Base-by-base conservation (phyloP, 2,888 invertebrate genomes). In the Lasioglossum zephyrum region DNA sequence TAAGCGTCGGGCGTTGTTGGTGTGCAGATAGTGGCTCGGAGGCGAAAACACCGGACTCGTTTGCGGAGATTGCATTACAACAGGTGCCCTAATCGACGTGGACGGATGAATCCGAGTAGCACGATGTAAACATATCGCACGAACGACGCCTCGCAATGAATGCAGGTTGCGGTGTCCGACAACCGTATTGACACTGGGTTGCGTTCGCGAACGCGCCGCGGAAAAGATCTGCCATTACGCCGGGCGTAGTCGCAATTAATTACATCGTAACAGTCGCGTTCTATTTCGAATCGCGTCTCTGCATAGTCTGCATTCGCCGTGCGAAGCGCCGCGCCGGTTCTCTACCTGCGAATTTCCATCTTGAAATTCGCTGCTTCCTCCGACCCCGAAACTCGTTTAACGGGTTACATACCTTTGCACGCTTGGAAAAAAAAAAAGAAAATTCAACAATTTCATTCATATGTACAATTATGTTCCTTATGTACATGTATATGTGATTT, bases 171-270 rank as follows among this genome's bases (percentile, higher is more conserved):
- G 63, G 73, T 22, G 60, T 47, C 36, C 26, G 47, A 73, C 44
- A 16, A 70, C 31, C 26, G 41, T 63, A 39, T 80, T 39, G 82
- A 39, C 57, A 31, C 26, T 11, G 47, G 26, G 36, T 31, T 41
- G 66, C 49, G 16, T n/a, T 49, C 44, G 72, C 39, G 81, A 53
- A 60, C 66, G 81, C 53, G 76, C n/a, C 79, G 49, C 69, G 18
- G 70, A 74, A 73, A 60, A 75, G 81, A 82, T 82, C 82, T 39
- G 39, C 69, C 77, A 70, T 53, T 78, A 70, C 70, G 47, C 47
- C 63, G 47, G 44, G 66, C 31, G 76, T 60, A 76, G 47, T 47
- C 44, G 41, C 76, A 66, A 76, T 76, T 76, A 76, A 76, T 76
- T 63, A 66, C 63, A 44, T 44, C 22, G 41, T 16, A 69, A 63